phyloP scores from a whole-genome alignment of 1,140 invertebrate species.

The Cyphomyrmex costatus region DNA sequence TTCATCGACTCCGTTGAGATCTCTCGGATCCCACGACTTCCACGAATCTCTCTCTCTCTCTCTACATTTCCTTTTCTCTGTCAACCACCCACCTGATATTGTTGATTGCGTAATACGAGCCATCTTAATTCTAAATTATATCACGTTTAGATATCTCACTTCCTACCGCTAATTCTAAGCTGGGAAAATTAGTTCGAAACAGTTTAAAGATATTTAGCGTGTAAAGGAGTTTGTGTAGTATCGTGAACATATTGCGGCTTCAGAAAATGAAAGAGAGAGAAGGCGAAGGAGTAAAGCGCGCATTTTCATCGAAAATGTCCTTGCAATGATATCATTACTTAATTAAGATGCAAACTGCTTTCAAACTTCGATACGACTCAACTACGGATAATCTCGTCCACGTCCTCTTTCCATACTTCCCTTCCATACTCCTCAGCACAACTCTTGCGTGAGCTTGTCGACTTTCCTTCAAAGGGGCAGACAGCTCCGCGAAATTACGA shows the following conservation, averaged over 20 bases:
- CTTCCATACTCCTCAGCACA: background rate
- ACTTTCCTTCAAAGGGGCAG: conserved; percentile 22
- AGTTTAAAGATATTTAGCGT: conserved; percentile 40
- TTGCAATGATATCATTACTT: conserved; percentile 69
- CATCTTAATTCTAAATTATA: conserved; percentile 41
- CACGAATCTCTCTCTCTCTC: background rate
- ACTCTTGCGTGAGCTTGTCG: conserved; percentile 24
- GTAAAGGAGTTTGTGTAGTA: conserved; percentile 3
- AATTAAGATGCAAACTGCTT: conserved; percentile 76
- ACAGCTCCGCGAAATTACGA: conserved; percentile 44
- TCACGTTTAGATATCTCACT: background rate
- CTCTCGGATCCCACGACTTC: conserved; percentile 11
- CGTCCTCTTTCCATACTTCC: background rate
- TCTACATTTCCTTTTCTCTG: background rate
- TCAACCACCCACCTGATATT: conserved; percentile 33
- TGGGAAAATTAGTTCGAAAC: conserved; percentile 66
- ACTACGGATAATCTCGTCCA: conserved; percentile 58
- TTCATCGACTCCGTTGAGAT: conserved; percentile 50
- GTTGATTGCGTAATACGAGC: conserved; percentile 42
- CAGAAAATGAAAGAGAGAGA: background rate
- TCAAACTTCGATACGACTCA: conserved; percentile 65
- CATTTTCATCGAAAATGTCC: conserved; percentile 59
- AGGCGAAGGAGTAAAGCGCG: background rate
- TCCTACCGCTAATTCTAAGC: conserved; percentile 41
- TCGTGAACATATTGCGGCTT: conserved; percentile 40